Conservation (phyloP, 2,888 invertebrate genomes). For the Acanthococcus lagerstroemiae region DNA sequence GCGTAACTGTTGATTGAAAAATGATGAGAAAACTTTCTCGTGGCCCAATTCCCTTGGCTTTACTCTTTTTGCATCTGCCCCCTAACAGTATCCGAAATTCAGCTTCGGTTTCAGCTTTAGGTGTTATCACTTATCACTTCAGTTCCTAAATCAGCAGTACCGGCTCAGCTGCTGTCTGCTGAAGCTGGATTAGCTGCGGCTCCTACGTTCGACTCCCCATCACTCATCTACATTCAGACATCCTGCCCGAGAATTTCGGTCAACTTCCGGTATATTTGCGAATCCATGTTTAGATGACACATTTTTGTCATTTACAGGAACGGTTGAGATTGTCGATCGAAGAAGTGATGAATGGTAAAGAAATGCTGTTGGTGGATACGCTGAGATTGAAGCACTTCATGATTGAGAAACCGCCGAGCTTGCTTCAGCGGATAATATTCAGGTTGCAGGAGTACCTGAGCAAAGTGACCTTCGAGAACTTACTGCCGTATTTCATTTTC, state of each 20-base stretch:
- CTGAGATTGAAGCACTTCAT: constrained; percentile 15
- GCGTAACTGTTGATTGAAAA: too few species aligned
- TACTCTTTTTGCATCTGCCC: too few species aligned
- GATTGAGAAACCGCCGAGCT: constrained; percentile 18
- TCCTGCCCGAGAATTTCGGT: too few species aligned
- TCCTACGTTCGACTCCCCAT: background rate
- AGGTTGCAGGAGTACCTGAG: constrained; percentile 12
- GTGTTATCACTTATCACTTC: too few species aligned
- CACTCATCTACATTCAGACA: background rate
- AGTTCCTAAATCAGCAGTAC: too few species aligned
- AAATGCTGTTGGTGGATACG: constrained; percentile 2
- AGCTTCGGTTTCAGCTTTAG: too few species aligned
- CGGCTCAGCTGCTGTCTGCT: too few species aligned
- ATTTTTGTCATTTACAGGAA: background rate
- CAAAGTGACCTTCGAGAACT: constrained; percentile 10
- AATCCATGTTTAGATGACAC: background rate
- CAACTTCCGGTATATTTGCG: too few species aligned
- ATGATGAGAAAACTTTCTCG: too few species aligned
- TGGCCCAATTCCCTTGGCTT: too few species aligned
- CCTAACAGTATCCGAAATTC: too few species aligned
- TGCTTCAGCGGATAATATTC: constrained; percentile 1
- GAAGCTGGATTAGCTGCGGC: too few species aligned
- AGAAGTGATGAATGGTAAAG: constrained; percentile 6
- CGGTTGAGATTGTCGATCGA: constrained; percentile 19
- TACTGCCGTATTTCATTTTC: constrained; percentile 24